Evolutionary conservation across 2,113 vertebrate genomes (phyloP), one percentile per base, ranked within the genome.

Genomic region (Alaudala cheleensis): DNA sequence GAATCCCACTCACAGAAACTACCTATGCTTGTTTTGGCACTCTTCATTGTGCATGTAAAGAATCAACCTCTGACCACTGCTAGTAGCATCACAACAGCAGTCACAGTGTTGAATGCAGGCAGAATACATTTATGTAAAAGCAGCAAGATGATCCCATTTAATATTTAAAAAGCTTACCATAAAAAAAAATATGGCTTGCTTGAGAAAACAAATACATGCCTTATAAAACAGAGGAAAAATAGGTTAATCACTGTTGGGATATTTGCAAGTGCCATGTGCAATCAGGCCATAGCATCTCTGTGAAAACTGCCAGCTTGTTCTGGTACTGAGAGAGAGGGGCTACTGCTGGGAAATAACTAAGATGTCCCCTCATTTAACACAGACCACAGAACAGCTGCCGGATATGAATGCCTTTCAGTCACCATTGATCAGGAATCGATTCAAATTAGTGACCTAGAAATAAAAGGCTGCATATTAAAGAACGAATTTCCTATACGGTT

Each of bases 361-460:
- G 82, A 86, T 83, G 53, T 44, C 77, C 60, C 49, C 40, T 90
- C 90, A 90, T 96, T 96, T 94, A 92, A 62, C 67, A 71, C 85
- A 95, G 77, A 86, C 58, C 79, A 86, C 69, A 78, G 93, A 95
- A 96, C 93, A 96, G 90, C 95, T 97, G 94, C 90, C 14, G 14
- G 95, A 95, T 94, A 92, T 86, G 86, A 96, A 95, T 92, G 88
- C 76, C 65, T 93, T 96, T 95, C 93, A 90, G 86, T 79, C 72
- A 81, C 80, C 76, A 86, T 90, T 74, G 95, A 96, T 97, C 92
- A 95, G 76, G 56, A 87, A 97, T 97, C 64, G 90, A 97, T 97
- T 88, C 76, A 81, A 92, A 94, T 90, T 95, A 96, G 72, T 96
- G 95, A 95, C 94, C 93, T 96, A 96, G 93, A 94, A 95, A 88